A percentile compares a stretch with the other conserved stretches of the same genome.
phyloP scores from a whole-genome alignment of 92 coral and sea anemone species.

The Hydrozoanthus gracilis region DNA sequence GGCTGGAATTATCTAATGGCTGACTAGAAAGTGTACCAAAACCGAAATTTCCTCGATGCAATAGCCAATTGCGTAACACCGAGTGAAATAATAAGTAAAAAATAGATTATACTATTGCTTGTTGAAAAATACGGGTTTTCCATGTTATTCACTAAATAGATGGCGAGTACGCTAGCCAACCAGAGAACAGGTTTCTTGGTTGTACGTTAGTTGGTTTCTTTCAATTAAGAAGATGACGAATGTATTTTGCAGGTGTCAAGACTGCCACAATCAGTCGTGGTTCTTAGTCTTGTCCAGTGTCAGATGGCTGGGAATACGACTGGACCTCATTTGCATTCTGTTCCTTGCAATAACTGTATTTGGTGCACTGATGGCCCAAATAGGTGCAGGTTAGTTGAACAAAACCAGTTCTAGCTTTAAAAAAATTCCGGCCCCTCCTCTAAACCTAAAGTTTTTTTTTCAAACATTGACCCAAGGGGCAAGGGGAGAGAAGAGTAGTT shows the following conservation, averaged over 20 bases:
- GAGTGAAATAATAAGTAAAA: too few relatives aligned
- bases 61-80: too few relatives aligned
- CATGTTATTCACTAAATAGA: too few relatives aligned
- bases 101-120: too few relatives aligned
- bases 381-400: constrained; percentile 24
- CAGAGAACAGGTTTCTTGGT: too few relatives aligned
- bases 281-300: constrained; percentile 18
- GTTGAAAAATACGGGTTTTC: too few relatives aligned
- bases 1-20: too few relatives aligned
- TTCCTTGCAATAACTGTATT: constrained; percentile 32
- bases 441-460: background rate
- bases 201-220: too few relatives aligned
- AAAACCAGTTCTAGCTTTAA: background rate
- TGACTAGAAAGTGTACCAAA: too few relatives aligned
- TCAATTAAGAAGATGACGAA: too few relatives aligned
- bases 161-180: too few relatives aligned
- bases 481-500: background rate
- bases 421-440: background rate
- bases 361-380: constrained; percentile 24
- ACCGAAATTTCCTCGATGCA: too few relatives aligned
- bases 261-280: constrained; percentile 25
- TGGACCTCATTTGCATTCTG: constrained; percentile 16
- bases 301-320: constrained; percentile 19
- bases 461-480: background rate
- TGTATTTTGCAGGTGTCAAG: constrained; percentile 17